Percentiles rank a stretch among this genome's conserved stretches.
phyloP scores from a whole-genome alignment of 2,888 invertebrate species.

The Apamea anceps region DNA sequence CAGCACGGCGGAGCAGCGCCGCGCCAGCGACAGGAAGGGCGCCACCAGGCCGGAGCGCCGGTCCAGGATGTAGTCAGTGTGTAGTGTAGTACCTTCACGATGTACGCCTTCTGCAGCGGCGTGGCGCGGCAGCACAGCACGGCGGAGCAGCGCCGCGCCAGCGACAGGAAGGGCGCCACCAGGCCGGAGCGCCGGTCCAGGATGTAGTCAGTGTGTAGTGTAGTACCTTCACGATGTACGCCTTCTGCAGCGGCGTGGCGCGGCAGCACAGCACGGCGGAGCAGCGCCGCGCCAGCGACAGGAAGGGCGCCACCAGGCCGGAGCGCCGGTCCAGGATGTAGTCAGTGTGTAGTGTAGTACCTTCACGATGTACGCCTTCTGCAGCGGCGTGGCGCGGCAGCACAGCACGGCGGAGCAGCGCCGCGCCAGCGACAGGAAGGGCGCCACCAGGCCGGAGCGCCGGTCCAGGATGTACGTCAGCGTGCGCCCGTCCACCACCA shows the following conservation, averaged over 20 bases:
- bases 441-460: slow-evolving; percentile 94
- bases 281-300: slow-evolving; percentile 95
- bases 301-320: slow-evolving; percentile 95
- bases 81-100: slow-evolving; percentile 90
- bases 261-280: slow-evolving; percentile 98
- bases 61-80: slow-evolving; percentile 98
- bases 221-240: slow-evolving; percentile 93
- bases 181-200: slow-evolving; percentile 96
- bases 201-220: slow-evolving; percentile 95
- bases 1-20: slow-evolving; percentile 96
- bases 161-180: slow-evolving; percentile 94
- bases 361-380: slow-evolving; percentile 96
- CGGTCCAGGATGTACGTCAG: slow-evolving; percentile 97
- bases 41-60: slow-evolving; percentile 95
- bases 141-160: slow-evolving; percentile 95
- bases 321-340: slow-evolving; percentile 97
- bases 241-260: slow-evolving; percentile 96
- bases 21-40: slow-evolving; percentile 95
- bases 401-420: slow-evolving; percentile 97
- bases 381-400: slow-evolving; percentile 95
- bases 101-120: slow-evolving; percentile 96
- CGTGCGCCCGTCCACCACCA: slow-evolving; percentile 98
- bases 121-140: slow-evolving; percentile 97
- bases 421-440: slow-evolving; percentile 95
- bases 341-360: slow-evolving; percentile 92